Base-by-base conservation (phyloP, 2,888 invertebrate genomes). In the Tineola bisselliella region DNA sequence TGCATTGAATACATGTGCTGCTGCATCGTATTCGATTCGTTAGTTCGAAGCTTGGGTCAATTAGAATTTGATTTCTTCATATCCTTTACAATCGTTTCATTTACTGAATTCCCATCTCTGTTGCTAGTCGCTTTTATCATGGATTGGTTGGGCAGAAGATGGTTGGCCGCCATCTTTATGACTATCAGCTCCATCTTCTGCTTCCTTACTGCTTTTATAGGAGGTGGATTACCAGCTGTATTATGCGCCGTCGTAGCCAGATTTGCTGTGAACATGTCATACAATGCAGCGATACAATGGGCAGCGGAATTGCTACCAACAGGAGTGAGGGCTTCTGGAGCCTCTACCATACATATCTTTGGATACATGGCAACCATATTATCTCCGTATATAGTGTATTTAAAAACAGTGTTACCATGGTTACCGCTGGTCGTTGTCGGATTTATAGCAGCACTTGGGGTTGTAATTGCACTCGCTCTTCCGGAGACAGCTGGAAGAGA, bases 401-500 rank as follows among this genome's bases (percentile, higher is more conserved):
- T 80, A 15, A 70, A 76, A 15, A 73, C 70, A 0, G 70, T 72
- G 18, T 62, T 69, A 0, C 44, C 66, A 52, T 80, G 81, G 78
- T 64, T 84, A 12, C 83, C 84, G 6, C 67, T 79, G 33, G 66
- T 75, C 0, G 64, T 82, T 10, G 64, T 77, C 18, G 78, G 74
- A 0, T 48, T 57, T 8, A 60, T 76, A 38, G 73, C 76, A 2
- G 64, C 67, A 0, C 8, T 72, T 8, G 74, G 72, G 15, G 73
- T 69, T 8, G 11, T 72, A 0, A 58, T 77, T 3, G 68, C 75
- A 1, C 63, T 81, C 2, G 64, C 68, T 11, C 64, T 84, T 38
- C 82, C 84, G 0, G 84, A 84, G 65, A 84, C 84, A 1, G 77
- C 79, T 0, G 68, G 67, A 1, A 76, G 70, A 63, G 76, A 79